Evolutionary conservation across 1,140 invertebrate genomes (phyloP).

Genomic region (Drosophila equinoxialis): DNA sequence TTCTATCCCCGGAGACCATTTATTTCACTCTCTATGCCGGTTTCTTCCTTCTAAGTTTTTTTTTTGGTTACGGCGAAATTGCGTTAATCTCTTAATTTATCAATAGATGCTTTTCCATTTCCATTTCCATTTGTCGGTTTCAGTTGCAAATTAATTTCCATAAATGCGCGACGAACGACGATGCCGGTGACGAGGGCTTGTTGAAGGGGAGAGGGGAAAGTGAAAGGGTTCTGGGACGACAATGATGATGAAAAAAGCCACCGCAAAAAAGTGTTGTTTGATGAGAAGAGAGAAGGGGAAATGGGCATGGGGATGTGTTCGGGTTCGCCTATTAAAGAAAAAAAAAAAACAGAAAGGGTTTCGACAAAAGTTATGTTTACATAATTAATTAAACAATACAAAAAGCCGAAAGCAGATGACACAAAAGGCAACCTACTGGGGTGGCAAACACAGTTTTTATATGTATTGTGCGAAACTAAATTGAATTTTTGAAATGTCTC

Average conservation of each 20-base stretch:
- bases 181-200: not conserved
- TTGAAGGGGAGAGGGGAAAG: conserved; percentile 49
- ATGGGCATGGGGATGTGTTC: not conserved
- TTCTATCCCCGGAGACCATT: conserved; percentile 40
- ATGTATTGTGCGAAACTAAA: conserved; percentile 32
- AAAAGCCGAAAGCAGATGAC: conserved; percentile 23
- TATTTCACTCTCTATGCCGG: not conserved
- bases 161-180: conserved; percentile 35
- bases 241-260: conserved; percentile 12
- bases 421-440: conserved; percentile 48
- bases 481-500: not conserved
- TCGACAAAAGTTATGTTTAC: conserved; percentile 70
- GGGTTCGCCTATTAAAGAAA: not conserved
- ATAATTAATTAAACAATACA: conserved; percentile 76
- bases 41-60: not conserved
- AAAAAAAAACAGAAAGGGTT: conserved; percentile 50
- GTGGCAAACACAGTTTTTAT: conserved; percentile 57
- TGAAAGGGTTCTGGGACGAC: conserved; percentile 40
- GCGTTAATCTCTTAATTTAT: conserved; percentile 39
- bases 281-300: not conserved
- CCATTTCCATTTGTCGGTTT: conserved; percentile 25
- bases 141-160: conserved; percentile 57
- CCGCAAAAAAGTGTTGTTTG: conserved; percentile 17
- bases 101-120: conserved; percentile 22
- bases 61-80: conserved; percentile 14